Evolutionary conservation across 2,797 vertebrate species (phyloP), one percentile per base, ranked within the genome.

Genomic region (Spinibarbus caldwelli): DNA sequence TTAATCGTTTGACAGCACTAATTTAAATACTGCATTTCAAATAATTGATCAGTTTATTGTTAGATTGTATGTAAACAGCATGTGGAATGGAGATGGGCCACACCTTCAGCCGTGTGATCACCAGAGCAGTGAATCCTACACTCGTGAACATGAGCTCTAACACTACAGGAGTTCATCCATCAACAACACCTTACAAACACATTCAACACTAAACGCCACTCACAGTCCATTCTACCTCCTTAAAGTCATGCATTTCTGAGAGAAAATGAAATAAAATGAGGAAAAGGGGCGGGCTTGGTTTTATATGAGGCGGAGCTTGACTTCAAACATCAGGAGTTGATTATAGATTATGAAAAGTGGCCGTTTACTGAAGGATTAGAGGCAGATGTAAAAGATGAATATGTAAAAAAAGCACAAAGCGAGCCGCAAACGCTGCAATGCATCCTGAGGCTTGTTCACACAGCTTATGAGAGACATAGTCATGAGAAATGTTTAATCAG

Each of bases 401-500:
- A n/a, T n/a, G n/a, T n/a, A n/a, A n/a, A n/a, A n/a, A n/a, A n/a
- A n/a, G n/a, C n/a, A n/a, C n/a, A n/a, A n/a, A n/a, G n/a, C n/a
- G n/a, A n/a, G n/a, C n/a, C n/a, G n/a, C n/a, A n/a, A n/a, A n/a
- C n/a, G n/a, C n/a, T n/a, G n/a, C n/a, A n/a, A n/a, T n/a, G n/a
- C n/a, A n/a, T n/a, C n/a, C n/a, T n/a, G n/a, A n/a, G n/a, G n/a
- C n/a, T n/a, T n/a, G n/a, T n/a, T n/a, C n/a, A n/a, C n/a, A 41
- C 29, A 36, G 31, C 23, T 57, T 54, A 23, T 31, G 67, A 81
- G 34, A 70, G 47, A 52, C 79, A 71, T 38, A 68, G 79, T 80
- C 47, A 43, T 52, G 64, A 68, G 67, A 82, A 57, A 71, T 23
- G 67, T 71, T 70, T 59, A 43, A 82, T 82, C 49, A 29, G 38